A percentile compares a stretch with the other conserved stretches of the same genome.
phyloP scores from a whole-genome alignment of 2,113 vertebrate species.

The Axis porcinus region DNA sequence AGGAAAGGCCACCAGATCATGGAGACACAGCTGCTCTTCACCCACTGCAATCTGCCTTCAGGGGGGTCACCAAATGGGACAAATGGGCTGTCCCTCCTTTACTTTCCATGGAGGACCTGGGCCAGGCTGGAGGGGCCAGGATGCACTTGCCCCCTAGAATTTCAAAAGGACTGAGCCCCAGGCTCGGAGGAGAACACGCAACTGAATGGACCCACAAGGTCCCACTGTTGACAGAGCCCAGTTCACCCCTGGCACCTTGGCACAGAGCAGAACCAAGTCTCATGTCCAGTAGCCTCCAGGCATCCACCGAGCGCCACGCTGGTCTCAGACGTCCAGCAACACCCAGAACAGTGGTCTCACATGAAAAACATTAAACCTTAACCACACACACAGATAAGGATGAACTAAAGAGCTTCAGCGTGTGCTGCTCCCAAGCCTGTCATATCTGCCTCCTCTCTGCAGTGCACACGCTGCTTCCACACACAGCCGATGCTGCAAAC shows the following conservation, averaged over 20 bases:
- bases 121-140: background rate
- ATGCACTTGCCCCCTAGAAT: background rate
- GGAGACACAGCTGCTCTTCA: background rate
- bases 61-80: too few species aligned
- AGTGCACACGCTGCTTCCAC: background rate
- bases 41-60: background rate
- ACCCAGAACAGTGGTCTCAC: background rate
- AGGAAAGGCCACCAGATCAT: background rate
- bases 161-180: background rate
- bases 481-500: too few species aligned
- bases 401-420: background rate
- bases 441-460: background rate
- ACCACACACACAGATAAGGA: background rate
- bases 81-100: accelerated
- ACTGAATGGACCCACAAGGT: background rate
- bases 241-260: background rate
- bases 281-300: background rate
- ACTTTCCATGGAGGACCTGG: too few species aligned
- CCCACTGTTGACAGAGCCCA: background rate
- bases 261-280: background rate
- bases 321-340: background rate
- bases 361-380: background rate
- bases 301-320: too few species aligned
- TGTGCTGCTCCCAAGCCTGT: background rate
- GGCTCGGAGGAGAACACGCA: background rate